These are phyloP conservation scores for Philypnodon macrostomus DNA, from an alignment of 2,797 vertebrate species.

Conservation along the genomic window DNA sequence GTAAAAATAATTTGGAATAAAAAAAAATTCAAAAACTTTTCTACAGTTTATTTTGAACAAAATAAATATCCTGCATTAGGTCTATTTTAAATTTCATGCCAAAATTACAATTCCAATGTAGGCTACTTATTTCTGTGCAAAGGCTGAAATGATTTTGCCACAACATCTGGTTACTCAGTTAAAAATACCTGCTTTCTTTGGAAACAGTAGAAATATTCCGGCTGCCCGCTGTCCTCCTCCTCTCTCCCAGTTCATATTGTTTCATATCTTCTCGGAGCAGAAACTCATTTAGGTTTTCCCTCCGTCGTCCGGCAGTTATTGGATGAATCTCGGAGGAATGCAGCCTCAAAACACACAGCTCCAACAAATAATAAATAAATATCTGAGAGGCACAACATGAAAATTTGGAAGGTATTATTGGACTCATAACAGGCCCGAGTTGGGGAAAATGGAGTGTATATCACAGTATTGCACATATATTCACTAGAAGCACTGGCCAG, in stretches of 20 bases:
- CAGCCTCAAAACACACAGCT: not conserved
- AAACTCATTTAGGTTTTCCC: slow-evolving; percentile 1
- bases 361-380: slow-evolving; percentile 3
- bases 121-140: too few relatives aligned
- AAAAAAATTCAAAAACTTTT: too few relatives aligned
- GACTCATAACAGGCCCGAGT: not conserved
- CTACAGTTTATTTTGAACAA: too few relatives aligned
- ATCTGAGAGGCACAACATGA: not conserved
- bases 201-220: too few relatives aligned
- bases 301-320: not conserved
- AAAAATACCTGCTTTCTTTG: not conserved
- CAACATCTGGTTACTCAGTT: not conserved
- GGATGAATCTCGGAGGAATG: slow-evolving; percentile 2
- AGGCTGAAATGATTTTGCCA: not conserved
- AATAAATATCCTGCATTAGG: too few relatives aligned
- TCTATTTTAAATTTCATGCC: too few relatives aligned
- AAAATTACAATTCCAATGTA: too few relatives aligned
- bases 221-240: not conserved
- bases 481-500: too few relatives aligned
- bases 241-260: not conserved
- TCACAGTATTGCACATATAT: too few relatives aligned
- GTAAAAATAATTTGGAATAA: too few relatives aligned
- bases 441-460: too few relatives aligned
- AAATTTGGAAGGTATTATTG: slow-evolving; percentile 1
- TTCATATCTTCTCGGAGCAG: slow-evolving; percentile 1